phyloP scores from a whole-genome alignment of 1,140 invertebrate species.

The Cecropterus lyciades region DNA sequence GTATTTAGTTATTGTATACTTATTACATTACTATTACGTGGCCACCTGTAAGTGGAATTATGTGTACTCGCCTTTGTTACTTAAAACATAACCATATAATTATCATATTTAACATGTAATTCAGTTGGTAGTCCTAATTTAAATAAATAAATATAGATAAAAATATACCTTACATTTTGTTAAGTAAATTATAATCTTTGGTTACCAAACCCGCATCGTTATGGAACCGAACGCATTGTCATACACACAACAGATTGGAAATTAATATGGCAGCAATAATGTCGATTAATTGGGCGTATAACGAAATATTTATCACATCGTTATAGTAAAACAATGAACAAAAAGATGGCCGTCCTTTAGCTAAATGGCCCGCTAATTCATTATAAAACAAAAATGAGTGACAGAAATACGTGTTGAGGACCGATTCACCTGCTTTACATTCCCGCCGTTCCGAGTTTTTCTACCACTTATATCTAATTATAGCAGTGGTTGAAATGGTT shows the following conservation, averaged over 20 bases:
- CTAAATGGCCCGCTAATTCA: slow-evolving; percentile 15
- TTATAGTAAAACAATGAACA: background rate
- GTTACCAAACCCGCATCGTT: background rate
- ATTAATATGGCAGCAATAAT: slow-evolving; percentile 3
- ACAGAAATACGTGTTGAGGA: slow-evolving; percentile 19
- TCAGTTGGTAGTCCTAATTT: no score
- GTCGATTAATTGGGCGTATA: slow-evolving; percentile 15
- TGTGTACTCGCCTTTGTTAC: no score
- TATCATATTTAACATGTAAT: no score
- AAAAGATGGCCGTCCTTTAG: slow-evolving; percentile 17
- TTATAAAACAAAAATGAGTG: slow-evolving; percentile 23
- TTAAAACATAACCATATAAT: no score
- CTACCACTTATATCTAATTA: slow-evolving; percentile 28
- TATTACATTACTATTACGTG: no score
- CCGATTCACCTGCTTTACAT: slow-evolving; percentile 27
- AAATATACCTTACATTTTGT: no score
- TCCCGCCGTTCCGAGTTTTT: slow-evolving; percentile 17
- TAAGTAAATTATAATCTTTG: background rate
- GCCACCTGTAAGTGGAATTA: no score
- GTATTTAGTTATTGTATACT: no score
- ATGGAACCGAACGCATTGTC: background rate
- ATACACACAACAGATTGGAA: background rate
- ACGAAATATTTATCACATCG: slow-evolving; percentile 17
- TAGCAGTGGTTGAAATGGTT: slow-evolving; percentile 20
- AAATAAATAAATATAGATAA: no score